A percentile compares a stretch with the other conserved stretches of the same genome.
phyloP scores from a whole-genome alignment of 2,797 vertebrate species.

The Australoheros facetus region DNA sequence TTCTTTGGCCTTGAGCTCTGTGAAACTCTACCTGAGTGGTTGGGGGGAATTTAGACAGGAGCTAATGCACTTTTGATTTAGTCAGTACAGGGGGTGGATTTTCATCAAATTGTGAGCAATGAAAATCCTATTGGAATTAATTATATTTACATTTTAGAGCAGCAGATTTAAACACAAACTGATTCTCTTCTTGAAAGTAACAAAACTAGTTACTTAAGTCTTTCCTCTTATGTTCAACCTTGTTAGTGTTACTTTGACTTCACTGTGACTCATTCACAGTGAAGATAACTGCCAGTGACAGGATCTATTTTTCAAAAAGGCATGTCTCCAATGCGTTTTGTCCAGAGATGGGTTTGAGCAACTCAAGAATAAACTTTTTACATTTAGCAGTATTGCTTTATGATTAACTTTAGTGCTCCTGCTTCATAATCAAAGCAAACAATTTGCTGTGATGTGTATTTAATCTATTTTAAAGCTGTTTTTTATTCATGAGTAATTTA shows the following conservation, averaged over 20 bases:
- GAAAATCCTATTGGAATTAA: constrained; percentile 8
- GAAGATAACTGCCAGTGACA: not conserved
- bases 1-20: constrained; percentile 40
- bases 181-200: not conserved
- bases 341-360: not conserved
- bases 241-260: constrained; percentile 3
- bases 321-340: not conserved
- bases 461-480: not conserved
- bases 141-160: constrained; percentile 23
- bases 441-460: not conserved
- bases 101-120: constrained; percentile 26
- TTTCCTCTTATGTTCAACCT: not conserved
- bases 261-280: not conserved
- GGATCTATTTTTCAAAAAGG: not conserved
- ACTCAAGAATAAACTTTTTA: not conserved
- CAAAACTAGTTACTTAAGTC: constrained; percentile 10
- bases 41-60: constrained; percentile 22
- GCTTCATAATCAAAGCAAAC: not conserved
- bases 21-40: constrained; percentile 55
- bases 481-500: not conserved
- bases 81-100: constrained; percentile 12
- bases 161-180: not conserved
- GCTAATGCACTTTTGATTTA: constrained; percentile 51
- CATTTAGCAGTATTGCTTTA: not conserved
- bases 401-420: not conserved